These are phyloP conservation scores for Alethe diademata DNA, from an alignment of 2,113 vertebrate genomes.

Conservation along the genomic window DNA sequence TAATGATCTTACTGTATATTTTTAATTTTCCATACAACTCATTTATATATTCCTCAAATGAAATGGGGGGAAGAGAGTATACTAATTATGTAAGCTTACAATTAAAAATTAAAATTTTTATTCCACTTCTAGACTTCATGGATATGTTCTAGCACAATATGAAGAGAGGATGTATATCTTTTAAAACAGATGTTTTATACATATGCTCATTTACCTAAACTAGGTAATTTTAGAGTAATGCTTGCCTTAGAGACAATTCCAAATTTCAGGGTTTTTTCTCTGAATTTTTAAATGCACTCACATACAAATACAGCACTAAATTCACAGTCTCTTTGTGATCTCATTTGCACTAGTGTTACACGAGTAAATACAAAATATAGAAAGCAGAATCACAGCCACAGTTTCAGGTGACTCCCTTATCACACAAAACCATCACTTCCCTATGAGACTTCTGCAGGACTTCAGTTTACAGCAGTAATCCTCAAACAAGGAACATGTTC, in stretches of 20 bases:
- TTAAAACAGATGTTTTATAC: neutral
- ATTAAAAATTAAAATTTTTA: neutral
- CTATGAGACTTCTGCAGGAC: neutral
- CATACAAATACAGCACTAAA: neutral
- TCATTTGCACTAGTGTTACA: neutral
- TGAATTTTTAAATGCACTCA: neutral
- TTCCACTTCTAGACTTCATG: neutral
- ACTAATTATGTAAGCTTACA: neutral
- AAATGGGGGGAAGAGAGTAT: neutral
- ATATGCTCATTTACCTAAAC: neutral
- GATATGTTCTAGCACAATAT: neutral
- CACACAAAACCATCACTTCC: neutral
- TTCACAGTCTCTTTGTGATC: neutral
- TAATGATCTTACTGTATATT: neutral
- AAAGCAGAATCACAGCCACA: neutral
- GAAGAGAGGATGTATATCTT: neutral
- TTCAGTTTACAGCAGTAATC: neutral
- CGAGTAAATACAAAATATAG: fast-evolving
- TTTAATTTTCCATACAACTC: neutral
- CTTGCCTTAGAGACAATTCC: neutral
- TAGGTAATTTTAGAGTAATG: neutral
- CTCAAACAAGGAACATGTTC: neutral
- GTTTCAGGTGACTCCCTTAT: neutral
- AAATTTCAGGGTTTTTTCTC: neutral
- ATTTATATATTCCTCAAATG: neutral